phyloP scores from a whole-genome alignment of 64 coral and sea anemone genomes.

The Anthopleura sola region DNA sequence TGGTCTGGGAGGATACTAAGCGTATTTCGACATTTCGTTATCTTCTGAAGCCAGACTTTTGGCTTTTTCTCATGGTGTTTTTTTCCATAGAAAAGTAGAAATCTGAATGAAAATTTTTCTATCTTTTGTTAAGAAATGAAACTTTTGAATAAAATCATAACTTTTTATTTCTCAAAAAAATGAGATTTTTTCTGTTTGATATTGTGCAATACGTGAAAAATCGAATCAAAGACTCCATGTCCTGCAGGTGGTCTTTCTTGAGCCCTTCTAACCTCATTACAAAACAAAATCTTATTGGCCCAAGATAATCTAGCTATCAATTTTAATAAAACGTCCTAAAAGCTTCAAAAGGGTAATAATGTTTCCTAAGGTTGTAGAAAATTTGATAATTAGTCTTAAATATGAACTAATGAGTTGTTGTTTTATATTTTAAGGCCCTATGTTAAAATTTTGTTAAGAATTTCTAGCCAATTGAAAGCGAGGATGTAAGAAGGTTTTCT shows the following conservation, averaged over 20 bases:
- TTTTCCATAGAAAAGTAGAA: neutral
- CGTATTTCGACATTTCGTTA: too few relatives aligned
- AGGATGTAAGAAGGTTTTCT: neutral
- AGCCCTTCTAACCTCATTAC: neutral
- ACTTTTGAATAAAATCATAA: too few relatives aligned
- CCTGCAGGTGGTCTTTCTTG: neutral
- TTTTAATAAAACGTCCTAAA: neutral
- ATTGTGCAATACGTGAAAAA: neutral
- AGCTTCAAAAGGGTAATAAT: neutral
- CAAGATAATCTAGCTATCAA: neutral
- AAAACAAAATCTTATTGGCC: neutral
- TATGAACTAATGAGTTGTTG: neutral
- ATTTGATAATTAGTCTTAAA: neutral
- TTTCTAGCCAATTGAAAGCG: neutral
- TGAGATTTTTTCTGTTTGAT: neutral
- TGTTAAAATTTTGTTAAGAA: neutral
- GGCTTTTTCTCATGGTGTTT: neutral
- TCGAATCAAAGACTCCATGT: neutral
- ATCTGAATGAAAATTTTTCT: neutral
- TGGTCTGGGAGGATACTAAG: too few relatives aligned
- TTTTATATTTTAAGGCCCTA: neutral
- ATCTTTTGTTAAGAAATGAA: too few relatives aligned
- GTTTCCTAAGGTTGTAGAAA: neutral
- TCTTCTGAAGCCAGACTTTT: neutral
- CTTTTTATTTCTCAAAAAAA: neutral